Conservation (phyloP, 1,140 invertebrate species). For the Drosophila parvula region DNA sequence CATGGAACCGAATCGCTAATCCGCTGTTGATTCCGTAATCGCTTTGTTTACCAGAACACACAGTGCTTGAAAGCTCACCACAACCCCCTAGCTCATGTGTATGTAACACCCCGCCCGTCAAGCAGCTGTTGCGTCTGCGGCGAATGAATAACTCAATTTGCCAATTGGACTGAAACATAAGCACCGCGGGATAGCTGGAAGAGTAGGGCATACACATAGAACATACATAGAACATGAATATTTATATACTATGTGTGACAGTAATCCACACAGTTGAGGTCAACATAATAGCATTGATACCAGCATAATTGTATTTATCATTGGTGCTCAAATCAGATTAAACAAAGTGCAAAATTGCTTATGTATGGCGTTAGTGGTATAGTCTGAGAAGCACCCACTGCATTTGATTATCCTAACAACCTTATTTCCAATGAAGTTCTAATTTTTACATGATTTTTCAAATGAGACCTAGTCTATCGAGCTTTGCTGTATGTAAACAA, state of each 20-base stretch:
- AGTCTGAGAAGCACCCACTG: too few species aligned
- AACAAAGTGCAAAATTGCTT: too few species aligned
- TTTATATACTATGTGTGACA: neutral
- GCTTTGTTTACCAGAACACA: constrained; percentile 31
- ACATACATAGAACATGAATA: neutral
- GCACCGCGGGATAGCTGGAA: constrained; percentile 7
- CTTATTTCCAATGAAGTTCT: neutral
- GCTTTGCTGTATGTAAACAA: constrained; percentile 33
- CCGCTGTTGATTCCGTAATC: constrained; percentile 17
- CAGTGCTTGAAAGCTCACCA: constrained; percentile 19
- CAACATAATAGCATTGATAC: neutral
- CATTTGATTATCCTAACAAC: neutral
- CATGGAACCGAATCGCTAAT: constrained; percentile 26
- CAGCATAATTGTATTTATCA: neutral
- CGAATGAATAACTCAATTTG: constrained; percentile 56
- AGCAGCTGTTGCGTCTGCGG: constrained; percentile 60
- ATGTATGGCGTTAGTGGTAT: too few species aligned
- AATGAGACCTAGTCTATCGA: neutral
- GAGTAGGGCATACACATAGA: neutral
- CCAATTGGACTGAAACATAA: constrained; percentile 40
- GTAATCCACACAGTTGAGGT: neutral
- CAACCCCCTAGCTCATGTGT: neutral
- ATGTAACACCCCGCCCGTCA: constrained; percentile 15
- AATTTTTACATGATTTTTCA: neutral
- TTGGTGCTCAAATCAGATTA: too few species aligned